Conservation (phyloP, 2,113 vertebrate genomes). For the Asarcornis scutulata region DNA sequence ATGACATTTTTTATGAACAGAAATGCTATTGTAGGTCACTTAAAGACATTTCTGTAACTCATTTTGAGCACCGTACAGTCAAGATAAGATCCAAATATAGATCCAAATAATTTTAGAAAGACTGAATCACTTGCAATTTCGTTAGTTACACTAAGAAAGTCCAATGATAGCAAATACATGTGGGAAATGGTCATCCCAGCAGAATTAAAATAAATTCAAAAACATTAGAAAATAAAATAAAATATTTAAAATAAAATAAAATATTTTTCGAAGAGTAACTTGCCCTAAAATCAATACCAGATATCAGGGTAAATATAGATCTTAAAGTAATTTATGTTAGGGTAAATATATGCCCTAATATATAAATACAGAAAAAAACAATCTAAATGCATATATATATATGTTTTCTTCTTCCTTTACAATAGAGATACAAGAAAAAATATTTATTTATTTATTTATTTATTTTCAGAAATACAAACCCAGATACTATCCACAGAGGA, state of each 20-base stretch:
- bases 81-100: constrained; percentile 18
- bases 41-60: constrained; percentile 13
- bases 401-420: neutral
- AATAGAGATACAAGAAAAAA: neutral
- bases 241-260: neutral
- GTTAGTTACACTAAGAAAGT: neutral
- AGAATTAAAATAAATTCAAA: neutral
- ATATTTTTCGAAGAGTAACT: neutral
- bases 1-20: constrained; percentile 46
- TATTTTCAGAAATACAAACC: neutral
- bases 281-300: neutral
- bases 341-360: neutral
- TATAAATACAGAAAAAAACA: neutral
- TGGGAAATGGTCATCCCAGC: neutral
- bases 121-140: neutral
- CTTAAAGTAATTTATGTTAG: neutral
- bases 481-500: neutral
- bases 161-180: neutral
- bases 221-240: neutral
- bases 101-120: constrained; percentile 14
- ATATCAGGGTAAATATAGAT: neutral
- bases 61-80: neutral
- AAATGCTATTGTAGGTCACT: constrained; percentile 47
- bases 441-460: neutral
- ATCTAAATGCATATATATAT: neutral